Conservation (phyloP, 2,113 vertebrate genomes). For the Embiotoca jacksoni region DNA sequence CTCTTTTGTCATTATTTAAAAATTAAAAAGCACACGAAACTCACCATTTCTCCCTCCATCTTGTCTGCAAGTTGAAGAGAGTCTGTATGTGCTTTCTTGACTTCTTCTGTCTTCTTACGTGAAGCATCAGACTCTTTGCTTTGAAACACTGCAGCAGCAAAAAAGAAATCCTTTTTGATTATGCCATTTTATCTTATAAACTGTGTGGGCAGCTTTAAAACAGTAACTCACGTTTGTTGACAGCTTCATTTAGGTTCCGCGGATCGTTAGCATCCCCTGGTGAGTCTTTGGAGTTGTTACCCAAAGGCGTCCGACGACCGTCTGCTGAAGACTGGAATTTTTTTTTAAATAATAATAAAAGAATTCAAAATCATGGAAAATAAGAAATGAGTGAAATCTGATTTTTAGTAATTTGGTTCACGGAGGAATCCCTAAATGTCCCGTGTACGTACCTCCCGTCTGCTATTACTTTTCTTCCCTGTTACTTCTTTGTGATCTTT, state of each 20-base stretch:
- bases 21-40: neutral
- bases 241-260: neutral
- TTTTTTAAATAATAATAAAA: neutral
- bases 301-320: no score
- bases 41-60: slow-evolving; percentile 60
- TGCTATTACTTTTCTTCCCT: slow-evolving; percentile 64
- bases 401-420: no score
- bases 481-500: slow-evolving; percentile 74
- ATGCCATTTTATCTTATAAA: neutral
- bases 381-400: no score
- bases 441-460: slow-evolving; percentile 68
- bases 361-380: neutral
- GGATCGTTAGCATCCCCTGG: slow-evolving; percentile 11
- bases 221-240: neutral
- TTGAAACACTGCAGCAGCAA: slow-evolving; percentile 13
- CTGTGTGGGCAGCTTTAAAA: neutral
- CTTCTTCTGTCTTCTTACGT: slow-evolving; percentile 34
- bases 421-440: neutral
- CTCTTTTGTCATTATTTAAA: no score
- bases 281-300: slow-evolving; percentile 10
- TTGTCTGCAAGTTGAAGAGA: slow-evolving; percentile 33
- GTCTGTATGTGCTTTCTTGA: neutral
- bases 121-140: slow-evolving; percentile 63
- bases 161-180: neutral
- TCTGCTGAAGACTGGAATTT: slow-evolving; percentile 41